Base-by-base conservation (phyloP, 1,140 invertebrate genomes). In the Pararge aegeria region DNA sequence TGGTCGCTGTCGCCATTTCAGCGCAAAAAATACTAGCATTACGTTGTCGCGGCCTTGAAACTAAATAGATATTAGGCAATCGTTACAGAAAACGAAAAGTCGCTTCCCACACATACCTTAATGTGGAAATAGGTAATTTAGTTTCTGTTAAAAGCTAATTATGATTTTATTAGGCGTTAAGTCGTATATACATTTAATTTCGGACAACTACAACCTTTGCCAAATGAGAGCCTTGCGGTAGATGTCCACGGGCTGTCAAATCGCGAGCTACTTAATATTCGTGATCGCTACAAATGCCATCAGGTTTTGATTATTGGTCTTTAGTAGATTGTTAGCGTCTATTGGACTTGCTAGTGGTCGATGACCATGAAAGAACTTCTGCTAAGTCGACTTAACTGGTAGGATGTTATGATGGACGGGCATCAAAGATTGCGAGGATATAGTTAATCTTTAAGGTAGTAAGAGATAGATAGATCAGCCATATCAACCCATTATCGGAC, bases 31-130 rank as follows among this genome's bases (percentile, higher is more conserved):
- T 1, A 40, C 4, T 24, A 2, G 3, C n/a, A 40, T 40, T 40
- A 15, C 13, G 9, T 40, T 2, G 1, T 5, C 3, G 37, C 37
- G 37, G 13, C 37, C 37, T 40, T 30, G 5, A 30, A 30, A 30
- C 29, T 4, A 30, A 30, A 30, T 10, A 10, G 29, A 4, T 30
- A 10, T 30, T 30, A 30, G 10, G 29, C 29, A 1, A 10, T 5
- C 10, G 13, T 40, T 52, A 38, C 13, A 52, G 16, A 52, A 52
- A 52, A 52, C 37, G 19, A 15, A 52, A 38, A n/a, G 15, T 30
- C 10, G 9, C 29, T 30, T 30, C 29, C 29, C 29, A 30, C 29
- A 30, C 29, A 30, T 9, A 1, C 1, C 29, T 30, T 6, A 16
- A 18, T 40, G 37, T 40, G 16, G 37, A 3, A 18, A 5, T 18